These are phyloP conservation scores for Neelides sp. DNA, from an alignment of 1,140 invertebrate genomes.

Conservation along the genomic window DNA sequence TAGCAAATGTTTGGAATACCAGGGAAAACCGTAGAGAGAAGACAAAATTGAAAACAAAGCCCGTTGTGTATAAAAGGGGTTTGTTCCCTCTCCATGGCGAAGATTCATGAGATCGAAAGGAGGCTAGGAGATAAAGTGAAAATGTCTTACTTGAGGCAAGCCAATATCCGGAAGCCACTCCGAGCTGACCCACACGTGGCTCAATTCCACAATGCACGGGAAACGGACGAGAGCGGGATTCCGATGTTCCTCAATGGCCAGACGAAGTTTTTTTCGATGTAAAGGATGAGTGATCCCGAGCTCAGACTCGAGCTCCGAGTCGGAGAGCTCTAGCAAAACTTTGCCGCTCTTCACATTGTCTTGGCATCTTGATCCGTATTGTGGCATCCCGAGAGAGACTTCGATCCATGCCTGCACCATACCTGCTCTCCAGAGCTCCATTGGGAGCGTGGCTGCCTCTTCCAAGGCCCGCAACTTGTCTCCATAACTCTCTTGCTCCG, in stretches of 20 bases:
- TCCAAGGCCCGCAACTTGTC: slow-evolving; percentile 66
- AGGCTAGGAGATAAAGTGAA: too few species aligned
- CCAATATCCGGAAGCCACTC: slow-evolving; percentile 85
- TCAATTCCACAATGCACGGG: slow-evolving; percentile 68
- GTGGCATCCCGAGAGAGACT: slow-evolving; percentile 82
- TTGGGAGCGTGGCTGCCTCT: slow-evolving; percentile 72
- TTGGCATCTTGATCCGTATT: slow-evolving; percentile 73
- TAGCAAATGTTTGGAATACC: too few species aligned
- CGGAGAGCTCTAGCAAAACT: slow-evolving; percentile 75
- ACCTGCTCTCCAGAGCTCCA: slow-evolving; percentile 79
- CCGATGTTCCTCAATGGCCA: slow-evolving; percentile 83
- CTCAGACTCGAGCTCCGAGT: slow-evolving; percentile 73
- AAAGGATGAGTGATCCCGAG: slow-evolving; percentile 76
- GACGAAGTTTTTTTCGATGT: slow-evolving; percentile 80
- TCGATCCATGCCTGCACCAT: slow-evolving; percentile 88
- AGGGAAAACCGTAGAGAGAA: too few species aligned
- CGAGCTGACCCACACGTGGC: slow-evolving; percentile 79
- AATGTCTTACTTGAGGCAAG: slow-evolving; percentile 50
- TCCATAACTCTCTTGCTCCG: slow-evolving; percentile 61
- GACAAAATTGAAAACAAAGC: too few species aligned
- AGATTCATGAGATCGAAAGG: too few species aligned
- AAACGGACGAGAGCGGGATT: slow-evolving; percentile 71
- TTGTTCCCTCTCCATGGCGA: too few species aligned
- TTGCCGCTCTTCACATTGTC: slow-evolving; percentile 91
- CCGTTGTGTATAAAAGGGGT: too few species aligned